Conservation (phyloP, 2,797 vertebrate genomes). For the Lepilemur septentrionalis region DNA sequence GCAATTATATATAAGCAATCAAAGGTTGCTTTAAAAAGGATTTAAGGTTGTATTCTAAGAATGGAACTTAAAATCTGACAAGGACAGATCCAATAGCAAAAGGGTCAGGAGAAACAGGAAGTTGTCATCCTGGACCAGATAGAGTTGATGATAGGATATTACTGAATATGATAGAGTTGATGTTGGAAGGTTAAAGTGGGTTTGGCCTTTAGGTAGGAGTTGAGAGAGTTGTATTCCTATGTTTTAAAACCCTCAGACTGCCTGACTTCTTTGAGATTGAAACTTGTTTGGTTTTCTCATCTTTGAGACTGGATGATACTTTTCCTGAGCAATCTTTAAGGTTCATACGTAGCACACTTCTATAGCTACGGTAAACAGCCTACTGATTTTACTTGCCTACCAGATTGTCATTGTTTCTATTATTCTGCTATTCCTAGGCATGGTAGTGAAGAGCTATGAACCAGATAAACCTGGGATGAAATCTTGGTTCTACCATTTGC, state of each 20-base stretch:
- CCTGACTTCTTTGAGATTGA: neutral
- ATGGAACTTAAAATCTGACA: constrained; percentile 3
- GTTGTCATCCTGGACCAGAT: neutral
- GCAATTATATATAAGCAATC: no score
- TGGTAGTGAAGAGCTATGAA: neutral
- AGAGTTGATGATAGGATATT: neutral
- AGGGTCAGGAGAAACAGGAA: neutral
- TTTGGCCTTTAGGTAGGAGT: neutral
- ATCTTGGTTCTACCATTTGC: neutral
- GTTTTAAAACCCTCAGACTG: neutral
- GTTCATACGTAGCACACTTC: neutral
- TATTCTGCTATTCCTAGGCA: neutral
- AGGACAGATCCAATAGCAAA: neutral
- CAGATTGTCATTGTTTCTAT: neutral
- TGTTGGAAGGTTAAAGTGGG: neutral
- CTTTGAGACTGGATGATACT: neutral
- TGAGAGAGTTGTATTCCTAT: neutral
- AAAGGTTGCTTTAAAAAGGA: neutral
- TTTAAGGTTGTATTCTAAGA: neutral
- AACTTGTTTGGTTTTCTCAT: neutral
- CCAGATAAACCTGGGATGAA: neutral
- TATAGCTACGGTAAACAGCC: neutral
- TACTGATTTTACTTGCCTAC: neutral
- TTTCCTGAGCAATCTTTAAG: neutral
- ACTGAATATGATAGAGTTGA: neutral